Evolutionary conservation across 1,140 invertebrate genomes (phyloP), one percentile per base, ranked within the genome.

Genomic region (Eupristina koningsbergeri): DNA sequence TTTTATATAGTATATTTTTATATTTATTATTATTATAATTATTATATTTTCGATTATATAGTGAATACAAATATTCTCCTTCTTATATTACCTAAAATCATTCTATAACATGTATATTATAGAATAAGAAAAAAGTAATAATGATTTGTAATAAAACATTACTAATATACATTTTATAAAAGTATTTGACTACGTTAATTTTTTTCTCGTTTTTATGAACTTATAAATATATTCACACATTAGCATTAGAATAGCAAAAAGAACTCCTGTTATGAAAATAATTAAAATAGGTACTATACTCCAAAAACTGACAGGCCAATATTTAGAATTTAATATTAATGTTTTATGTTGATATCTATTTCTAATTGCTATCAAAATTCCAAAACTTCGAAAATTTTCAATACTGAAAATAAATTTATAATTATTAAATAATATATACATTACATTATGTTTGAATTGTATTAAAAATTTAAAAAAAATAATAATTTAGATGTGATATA

Each of bases 301-400:
- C 58, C 31, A 74, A 41, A 87, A 47, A 17, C 76, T 81, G 5
- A 86, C 84, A 1, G 71, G 45, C 45, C n/a, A 34, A 29, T 84
- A 77, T 2, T 36, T 41, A 13, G 53, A 63, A 2, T 47, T 47
- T 1, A 50, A 9, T 22, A 47, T n/a, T 22, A 41, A 58, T 0
- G n/a, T 15, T 34, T 75, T 74, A 0, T 17, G 63, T 29, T 82
- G 47, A 84, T 85, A 71, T 58, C 77, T 63, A 7, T 84, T 69
- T 39, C 73, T 71, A 34, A 86, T 67, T 17, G 73, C 84, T 26
- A 80, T 78, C 22, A 87, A 26, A 29, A 87, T 86, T 5, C 87
- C 87, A 58, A 85, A 81, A 19, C 80, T 53, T 63, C 79, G 73
- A 34, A 86, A 87, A 73, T 80, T 83, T 64, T 87, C 85, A 58